Base-by-base conservation (phyloP, 2,113 vertebrate genomes). In the Drymodes brunneopygia region DNA sequence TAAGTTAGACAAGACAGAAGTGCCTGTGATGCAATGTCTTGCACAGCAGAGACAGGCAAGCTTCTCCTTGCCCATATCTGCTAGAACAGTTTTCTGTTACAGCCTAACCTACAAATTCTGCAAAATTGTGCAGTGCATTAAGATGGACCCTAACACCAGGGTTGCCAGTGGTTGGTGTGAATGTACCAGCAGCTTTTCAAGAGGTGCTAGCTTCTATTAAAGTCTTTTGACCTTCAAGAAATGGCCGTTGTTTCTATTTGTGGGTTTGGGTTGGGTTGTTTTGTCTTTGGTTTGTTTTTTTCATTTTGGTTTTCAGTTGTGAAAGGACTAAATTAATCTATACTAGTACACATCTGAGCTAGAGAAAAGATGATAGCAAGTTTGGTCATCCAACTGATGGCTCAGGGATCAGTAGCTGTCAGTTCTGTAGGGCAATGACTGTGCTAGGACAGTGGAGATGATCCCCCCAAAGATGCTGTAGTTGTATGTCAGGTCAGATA, bases 91-190 rank as follows among this genome's bases (percentile, higher is more conserved):
- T 61, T 78, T 35, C 70, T 74, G 6, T 29, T 48, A 24, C 31
- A 50, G 25, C 33, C 19, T n/a, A 38, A 3, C 36, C 27, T 57
- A 58, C 24, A 64, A 28, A 40, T 67, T 86, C 57, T 86, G 47
- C 35, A 66, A 19, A 71, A 29, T 9, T 53, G 33, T 45, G 38
- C 18, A 69, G 45, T 1, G 1, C 23, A 16, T 28, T 53, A 67
- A 50, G 25, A 61, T 40, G 22, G 36, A 80, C 28, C 5, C 57
- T 66, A 53, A 35, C 6, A 33, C 35, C 36, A 36, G 28, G 56
- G 19, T 6, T 83, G 42, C 7, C 66, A 45, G 51, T 50, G 29
- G 27, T 7, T 45, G 19, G 8, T 0, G 0, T 62, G 45, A 65
- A 29, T 31, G 15, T n/a, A 82, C 66, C 38, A 54, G 54, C 19